These are phyloP conservation scores for Chascanopsetta lugubris DNA, from an alignment of 2,113 vertebrate species.

Conservation along the genomic window DNA sequence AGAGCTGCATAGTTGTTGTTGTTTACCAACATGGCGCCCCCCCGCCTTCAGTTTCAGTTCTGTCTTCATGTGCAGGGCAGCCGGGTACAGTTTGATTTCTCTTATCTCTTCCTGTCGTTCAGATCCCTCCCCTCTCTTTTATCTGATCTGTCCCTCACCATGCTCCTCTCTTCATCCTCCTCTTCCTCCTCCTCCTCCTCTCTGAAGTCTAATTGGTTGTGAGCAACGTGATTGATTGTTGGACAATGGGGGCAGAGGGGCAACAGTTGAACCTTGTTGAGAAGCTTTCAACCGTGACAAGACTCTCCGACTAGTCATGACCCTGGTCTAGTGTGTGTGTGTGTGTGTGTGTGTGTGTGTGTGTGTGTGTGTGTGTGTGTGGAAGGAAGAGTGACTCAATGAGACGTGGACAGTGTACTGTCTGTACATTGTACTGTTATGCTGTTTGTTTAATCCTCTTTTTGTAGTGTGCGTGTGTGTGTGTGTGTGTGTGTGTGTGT, in stretches of 20 bases:
- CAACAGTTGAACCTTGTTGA: constrained; percentile 47
- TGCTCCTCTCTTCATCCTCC: not conserved
- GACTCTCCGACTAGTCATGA: constrained; percentile 20
- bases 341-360: constrained; percentile 28
- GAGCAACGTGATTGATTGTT: constrained; percentile 13
- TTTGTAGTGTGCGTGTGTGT: constrained; percentile 5
- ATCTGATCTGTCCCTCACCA: not conserved
- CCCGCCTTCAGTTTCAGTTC: not conserved
- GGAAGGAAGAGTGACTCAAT: not conserved
- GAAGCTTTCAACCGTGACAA: constrained; percentile 30
- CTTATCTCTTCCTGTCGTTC: not conserved
- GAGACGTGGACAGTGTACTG: not conserved
- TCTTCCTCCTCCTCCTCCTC: constrained; percentile 4
- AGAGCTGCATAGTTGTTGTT: too few relatives aligned
- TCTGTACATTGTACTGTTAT: too few relatives aligned
- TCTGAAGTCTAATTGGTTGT: constrained; percentile 12
- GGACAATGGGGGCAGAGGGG: constrained; percentile 20
- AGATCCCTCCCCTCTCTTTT: not conserved
- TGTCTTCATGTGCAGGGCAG: not conserved
- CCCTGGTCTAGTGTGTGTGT: not conserved
- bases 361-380: constrained; percentile 17
- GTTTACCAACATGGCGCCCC: too few relatives aligned
- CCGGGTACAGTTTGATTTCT: not conserved
- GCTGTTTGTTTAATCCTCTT: constrained; percentile 18
- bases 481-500: not conserved